Percentiles rank a stretch among this genome's conserved stretches.
phyloP scores from a whole-genome alignment of 2,888 invertebrate genomes.

The Mylabris sibirica region DNA sequence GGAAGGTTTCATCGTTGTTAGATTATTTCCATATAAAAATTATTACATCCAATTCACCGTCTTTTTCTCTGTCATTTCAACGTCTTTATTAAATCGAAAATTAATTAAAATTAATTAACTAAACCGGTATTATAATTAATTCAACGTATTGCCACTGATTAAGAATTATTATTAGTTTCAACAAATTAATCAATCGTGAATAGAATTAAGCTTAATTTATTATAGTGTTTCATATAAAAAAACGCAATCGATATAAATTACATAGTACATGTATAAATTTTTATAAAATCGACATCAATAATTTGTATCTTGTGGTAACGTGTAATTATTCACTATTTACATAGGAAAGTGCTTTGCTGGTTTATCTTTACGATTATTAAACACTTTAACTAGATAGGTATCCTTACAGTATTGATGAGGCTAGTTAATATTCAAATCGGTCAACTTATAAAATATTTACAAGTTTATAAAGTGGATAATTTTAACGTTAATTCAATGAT shows the following conservation, averaged over 20 bases:
- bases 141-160: not conserved
- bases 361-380: constrained; percentile 34
- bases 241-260: too few relatives aligned
- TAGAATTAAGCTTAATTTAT: too few relatives aligned
- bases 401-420: constrained; percentile 16
- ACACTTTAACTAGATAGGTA: constrained; percentile 25
- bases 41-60: too few relatives aligned
- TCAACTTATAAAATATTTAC: constrained; percentile 16
- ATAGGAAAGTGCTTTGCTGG: constrained; percentile 34
- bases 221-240: too few relatives aligned
- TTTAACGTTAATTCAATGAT: not conserved
- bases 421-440: constrained; percentile 30
- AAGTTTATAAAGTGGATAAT: not conserved
- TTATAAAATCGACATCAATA: not conserved
- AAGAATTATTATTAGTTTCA: too few relatives aligned
- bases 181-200: too few relatives aligned
- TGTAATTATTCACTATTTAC: constrained; percentile 34
- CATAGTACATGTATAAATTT: not conserved
- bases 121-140: not conserved
- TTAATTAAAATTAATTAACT: not conserved
- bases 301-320: constrained; percentile 20
- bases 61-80: not conserved
- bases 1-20: not conserved
- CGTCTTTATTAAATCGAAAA: not conserved
- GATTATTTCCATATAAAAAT: not conserved